phyloP scores from a whole-genome alignment of 2,888 invertebrate genomes.

The Lasioglossum oenotherae region DNA sequence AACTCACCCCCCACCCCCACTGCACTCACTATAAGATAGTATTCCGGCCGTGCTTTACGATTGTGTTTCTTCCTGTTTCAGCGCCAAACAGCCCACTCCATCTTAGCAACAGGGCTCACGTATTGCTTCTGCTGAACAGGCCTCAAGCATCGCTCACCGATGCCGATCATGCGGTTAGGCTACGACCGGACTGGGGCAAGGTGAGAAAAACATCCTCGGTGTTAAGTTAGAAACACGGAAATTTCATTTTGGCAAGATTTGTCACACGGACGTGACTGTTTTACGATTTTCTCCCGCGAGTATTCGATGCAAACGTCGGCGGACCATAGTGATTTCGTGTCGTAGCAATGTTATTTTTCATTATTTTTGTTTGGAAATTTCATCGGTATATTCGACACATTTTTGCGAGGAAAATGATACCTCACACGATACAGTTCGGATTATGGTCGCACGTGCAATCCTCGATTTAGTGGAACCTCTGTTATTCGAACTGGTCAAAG shows the following conservation, averaged over 20 bases:
- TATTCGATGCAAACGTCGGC: not conserved
- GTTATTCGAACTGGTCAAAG: not conserved
- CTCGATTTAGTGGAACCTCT: not conserved
- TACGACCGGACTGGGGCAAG: slow-evolving; percentile 89
- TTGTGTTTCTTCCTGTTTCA: slow-evolving; percentile 83
- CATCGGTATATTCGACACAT: not conserved
- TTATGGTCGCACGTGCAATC: not conserved
- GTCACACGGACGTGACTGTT: not conserved
- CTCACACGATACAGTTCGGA: not conserved
- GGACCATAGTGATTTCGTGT: not conserved
- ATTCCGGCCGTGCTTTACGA: slow-evolving; percentile 51
- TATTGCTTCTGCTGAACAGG: slow-evolving; percentile 86
- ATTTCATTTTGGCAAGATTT: not conserved
- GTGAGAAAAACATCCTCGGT: slow-evolving; percentile 82
- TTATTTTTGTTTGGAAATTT: not conserved
- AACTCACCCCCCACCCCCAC: not conserved
- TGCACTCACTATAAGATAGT: not conserved
- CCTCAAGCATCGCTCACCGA: slow-evolving; percentile 88
- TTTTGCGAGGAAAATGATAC: not conserved
- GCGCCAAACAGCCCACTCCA: slow-evolving; percentile 88
- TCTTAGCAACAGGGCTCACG: slow-evolving; percentile 88
- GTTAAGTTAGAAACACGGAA: not conserved
- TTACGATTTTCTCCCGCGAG: not conserved
- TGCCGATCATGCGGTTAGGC: slow-evolving; percentile 87
- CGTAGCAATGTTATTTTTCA: not conserved